A percentile compares a stretch with the other conserved stretches of the same genome.
Conservation (phyloP, 1,140 invertebrate species). For the Hycleus phaleratus region DNA sequence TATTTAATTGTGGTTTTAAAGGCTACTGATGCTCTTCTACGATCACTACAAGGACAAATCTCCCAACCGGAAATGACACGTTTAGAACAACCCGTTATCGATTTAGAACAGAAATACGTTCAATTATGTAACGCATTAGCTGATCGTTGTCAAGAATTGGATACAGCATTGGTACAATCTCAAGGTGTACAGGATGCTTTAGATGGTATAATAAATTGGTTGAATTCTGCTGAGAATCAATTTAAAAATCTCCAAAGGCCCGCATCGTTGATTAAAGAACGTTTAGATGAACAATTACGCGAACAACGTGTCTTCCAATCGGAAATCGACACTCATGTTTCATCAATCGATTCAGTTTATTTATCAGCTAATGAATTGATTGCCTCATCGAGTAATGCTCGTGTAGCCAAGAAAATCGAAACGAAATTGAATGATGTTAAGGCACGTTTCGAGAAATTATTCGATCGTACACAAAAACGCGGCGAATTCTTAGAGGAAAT, state of each 20-base stretch:
- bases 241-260: conserved; percentile 65
- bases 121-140: conserved; percentile 63
- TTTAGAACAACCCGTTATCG: conserved; percentile 69
- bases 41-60: conserved; percentile 70
- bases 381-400: conserved; percentile 69
- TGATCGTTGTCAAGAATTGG: conserved; percentile 75
- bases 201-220: conserved; percentile 76
- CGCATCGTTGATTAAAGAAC: conserved; percentile 79
- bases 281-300: conserved; percentile 72
- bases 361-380: conserved; percentile 72
- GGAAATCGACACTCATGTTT: conserved; percentile 77
- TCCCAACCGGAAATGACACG: conserved; percentile 67
- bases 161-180: conserved; percentile 83
- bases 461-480: conserved; percentile 70
- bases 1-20: conserved; percentile 23
- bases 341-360: conserved; percentile 76
- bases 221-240: conserved; percentile 74
- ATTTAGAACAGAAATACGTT: conserved; percentile 69
- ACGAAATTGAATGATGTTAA: conserved; percentile 79
- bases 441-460: conserved; percentile 72
- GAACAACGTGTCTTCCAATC: conserved; percentile 59
- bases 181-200: conserved; percentile 92
- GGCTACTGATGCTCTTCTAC: conserved; percentile 61
- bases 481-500: conserved; percentile 78
- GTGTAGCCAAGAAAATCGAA: conserved; percentile 85